phyloP scores from a whole-genome alignment of 2,113 vertebrate genomes.

The Dicentrarchus labrax region DNA sequence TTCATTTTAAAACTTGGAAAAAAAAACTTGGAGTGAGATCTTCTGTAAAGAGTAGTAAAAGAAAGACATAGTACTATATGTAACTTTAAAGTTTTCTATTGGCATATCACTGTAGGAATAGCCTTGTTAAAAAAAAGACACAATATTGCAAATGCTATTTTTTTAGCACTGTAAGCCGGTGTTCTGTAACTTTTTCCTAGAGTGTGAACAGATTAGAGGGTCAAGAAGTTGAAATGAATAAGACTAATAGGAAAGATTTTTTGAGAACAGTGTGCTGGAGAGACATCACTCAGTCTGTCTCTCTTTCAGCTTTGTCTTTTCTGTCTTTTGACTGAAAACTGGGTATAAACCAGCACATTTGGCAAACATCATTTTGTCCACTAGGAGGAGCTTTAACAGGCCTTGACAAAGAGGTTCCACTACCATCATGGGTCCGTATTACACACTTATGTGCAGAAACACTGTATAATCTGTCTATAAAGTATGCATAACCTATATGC shows the following conservation, averaged over 20 bases:
- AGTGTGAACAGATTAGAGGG: background rate
- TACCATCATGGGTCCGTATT: background rate
- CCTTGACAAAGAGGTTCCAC: background rate
- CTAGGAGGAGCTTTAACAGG: conserved; percentile 57
- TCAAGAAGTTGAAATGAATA: background rate
- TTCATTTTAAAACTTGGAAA: background rate
- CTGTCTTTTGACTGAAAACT: background rate
- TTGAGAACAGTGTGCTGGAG: background rate
- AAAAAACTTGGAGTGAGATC: background rate
- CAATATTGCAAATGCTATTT: background rate
- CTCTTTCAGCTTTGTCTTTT: conserved; percentile 3
- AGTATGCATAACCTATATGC: background rate
- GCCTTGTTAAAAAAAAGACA: background rate
- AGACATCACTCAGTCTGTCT: background rate
- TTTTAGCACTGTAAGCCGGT: background rate
- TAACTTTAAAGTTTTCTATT: background rate
- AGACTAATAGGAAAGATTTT: background rate
- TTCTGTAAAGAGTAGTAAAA: background rate
- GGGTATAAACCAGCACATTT: background rate
- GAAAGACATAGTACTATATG: too few species aligned
- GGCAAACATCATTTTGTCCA: conserved; percentile 18
- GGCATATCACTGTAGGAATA: background rate
- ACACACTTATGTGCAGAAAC: background rate
- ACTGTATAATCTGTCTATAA: background rate
- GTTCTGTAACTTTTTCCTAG: background rate